phyloP scores from a whole-genome alignment of 2,113 vertebrate species.

The Dasyprocta punctata region DNA sequence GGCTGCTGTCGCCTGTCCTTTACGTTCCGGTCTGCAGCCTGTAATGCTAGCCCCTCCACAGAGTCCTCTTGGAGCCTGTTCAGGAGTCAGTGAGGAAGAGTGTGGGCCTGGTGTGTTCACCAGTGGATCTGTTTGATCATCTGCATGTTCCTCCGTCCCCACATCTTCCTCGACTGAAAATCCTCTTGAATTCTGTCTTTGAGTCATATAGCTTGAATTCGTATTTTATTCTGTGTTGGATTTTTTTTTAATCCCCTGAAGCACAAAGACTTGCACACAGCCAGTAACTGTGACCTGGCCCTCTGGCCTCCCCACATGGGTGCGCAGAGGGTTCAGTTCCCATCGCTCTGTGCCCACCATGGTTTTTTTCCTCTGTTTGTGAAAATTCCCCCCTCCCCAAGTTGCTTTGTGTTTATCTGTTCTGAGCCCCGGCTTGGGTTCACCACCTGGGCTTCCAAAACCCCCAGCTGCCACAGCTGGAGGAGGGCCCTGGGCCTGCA shows the following conservation, averaged over 20 bases:
- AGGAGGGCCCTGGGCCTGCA: background rate
- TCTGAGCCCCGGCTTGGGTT: background rate
- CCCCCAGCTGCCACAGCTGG: background rate
- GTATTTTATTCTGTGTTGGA: background rate
- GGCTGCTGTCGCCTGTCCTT: background rate
- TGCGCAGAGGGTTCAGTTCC: background rate
- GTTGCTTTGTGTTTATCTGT: background rate
- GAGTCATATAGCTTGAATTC: background rate
- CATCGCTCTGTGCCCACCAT: fast-evolving
- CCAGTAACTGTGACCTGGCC: background rate
- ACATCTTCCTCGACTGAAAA: background rate
- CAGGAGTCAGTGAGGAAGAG: background rate
- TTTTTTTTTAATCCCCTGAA: background rate
- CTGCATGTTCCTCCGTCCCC: background rate
- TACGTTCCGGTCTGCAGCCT: background rate
- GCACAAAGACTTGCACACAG: background rate
- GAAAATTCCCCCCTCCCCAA: background rate
- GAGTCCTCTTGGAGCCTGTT: background rate
- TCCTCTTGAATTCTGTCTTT: background rate
- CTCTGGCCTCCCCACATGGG: background rate
- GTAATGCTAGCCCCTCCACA: background rate
- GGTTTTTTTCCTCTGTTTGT: background rate
- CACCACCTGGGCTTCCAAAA: background rate
- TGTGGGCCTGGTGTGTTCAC: background rate
- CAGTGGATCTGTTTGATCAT: background rate